Conservation (phyloP, 2,113 vertebrate species). For the Plestiodon gilberti region DNA sequence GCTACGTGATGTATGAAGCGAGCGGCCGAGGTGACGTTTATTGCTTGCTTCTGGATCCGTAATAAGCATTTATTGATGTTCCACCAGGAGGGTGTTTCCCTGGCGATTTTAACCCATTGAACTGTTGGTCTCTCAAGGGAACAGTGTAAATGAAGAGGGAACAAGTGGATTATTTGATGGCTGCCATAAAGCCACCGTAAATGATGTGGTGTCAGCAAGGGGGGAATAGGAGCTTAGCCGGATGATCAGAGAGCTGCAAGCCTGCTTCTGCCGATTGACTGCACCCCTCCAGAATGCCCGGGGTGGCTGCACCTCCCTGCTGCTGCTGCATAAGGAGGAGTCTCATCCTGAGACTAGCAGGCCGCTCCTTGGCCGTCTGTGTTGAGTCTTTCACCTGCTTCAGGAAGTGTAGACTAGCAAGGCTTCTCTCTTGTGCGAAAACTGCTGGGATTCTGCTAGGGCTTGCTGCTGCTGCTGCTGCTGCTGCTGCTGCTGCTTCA, state of each 20-base stretch:
- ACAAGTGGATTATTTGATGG: slow-evolving; percentile 9
- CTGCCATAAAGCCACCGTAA: not conserved
- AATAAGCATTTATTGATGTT: not conserved
- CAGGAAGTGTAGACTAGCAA: not conserved
- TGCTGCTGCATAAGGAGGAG: not conserved
- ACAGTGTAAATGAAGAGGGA: not conserved
- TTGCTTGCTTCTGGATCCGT: not conserved
- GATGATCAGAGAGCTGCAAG: too few relatives aligned
- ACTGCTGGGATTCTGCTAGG: not conserved
- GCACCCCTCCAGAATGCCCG: too few relatives aligned
- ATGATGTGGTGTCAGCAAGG: not conserved
- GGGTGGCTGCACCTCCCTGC: too few relatives aligned
- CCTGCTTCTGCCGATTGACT: too few relatives aligned
- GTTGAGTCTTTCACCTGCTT: not conserved
- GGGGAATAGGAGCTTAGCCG: not conserved
- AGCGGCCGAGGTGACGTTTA: not conserved
- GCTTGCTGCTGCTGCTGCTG: too few relatives aligned
- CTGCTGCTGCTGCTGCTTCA: not conserved
- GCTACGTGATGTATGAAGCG: not conserved
- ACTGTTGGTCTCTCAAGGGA: not conserved
- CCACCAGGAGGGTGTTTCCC: not conserved
- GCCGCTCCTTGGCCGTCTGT: not conserved
- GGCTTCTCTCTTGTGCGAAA: not conserved
- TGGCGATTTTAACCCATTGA: not conserved
- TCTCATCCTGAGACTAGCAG: not conserved